Evolutionary conservation across 2,888 invertebrate species (phyloP).

Genomic region (Mythimna impura): DNA sequence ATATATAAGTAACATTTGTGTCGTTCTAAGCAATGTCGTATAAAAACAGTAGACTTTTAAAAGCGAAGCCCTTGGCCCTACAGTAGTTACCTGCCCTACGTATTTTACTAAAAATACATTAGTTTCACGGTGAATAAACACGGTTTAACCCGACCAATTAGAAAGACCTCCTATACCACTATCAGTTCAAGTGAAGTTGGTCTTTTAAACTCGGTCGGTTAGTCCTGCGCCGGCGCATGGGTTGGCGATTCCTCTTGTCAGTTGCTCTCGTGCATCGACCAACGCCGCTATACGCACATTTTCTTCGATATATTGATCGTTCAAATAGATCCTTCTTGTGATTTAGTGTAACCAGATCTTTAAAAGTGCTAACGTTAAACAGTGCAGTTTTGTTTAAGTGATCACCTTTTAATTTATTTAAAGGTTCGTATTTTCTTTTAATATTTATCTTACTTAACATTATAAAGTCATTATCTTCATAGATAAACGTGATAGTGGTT

Average conservation of each 20-base stretch:
- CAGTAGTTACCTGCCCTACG: conserved; percentile 85
- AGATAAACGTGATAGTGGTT: conserved; percentile 86
- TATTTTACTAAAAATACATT: conserved; percentile 88
- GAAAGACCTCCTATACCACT: conserved; percentile 29
- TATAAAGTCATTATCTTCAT: conserved; percentile 73
- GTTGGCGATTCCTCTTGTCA: conserved; percentile 81
- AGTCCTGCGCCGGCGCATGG: conserved; percentile 85
- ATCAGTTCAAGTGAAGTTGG: conserved; percentile 18
- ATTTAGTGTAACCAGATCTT: conserved; percentile 66
- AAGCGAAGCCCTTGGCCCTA: conserved; percentile 84
- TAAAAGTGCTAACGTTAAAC: conserved; percentile 47
- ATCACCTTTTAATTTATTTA: conserved; percentile 31
- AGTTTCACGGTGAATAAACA: conserved; percentile 87
- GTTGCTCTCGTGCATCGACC: conserved; percentile 87
- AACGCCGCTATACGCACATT: conserved; percentile 69
- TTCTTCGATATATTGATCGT: conserved; percentile 75
- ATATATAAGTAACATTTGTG: conserved; percentile 24
- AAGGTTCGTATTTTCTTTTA: conserved; percentile 71
- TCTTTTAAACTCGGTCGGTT: conserved; percentile 74
- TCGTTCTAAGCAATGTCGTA: conserved; percentile 41
- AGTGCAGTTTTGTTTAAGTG: conserved; percentile 68
- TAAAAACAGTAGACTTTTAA: conserved; percentile 63
- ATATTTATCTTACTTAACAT: conserved; percentile 68
- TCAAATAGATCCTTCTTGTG: conserved; percentile 76
- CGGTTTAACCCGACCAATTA: conserved; percentile 63